Evolutionary conservation across 2,113 vertebrate species (phyloP).

Genomic region (Poeciliopsis retropinna): DNA sequence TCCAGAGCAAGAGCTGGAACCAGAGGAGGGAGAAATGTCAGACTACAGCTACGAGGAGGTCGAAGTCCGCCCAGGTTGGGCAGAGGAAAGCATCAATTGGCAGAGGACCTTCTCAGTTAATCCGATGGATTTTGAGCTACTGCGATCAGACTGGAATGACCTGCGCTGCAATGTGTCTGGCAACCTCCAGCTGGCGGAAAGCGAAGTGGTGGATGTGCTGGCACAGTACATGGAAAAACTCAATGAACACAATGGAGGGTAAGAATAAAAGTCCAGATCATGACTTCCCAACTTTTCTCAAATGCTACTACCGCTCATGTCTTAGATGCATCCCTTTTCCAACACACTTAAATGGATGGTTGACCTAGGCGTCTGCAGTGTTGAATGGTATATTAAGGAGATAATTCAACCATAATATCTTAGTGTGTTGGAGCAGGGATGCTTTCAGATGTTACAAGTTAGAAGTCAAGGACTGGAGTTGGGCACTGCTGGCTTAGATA

Average conservation of each 20-base stretch:
- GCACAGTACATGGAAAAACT: conserved; percentile 98
- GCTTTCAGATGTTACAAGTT: too few relatives aligned
- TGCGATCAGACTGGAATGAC: conserved; percentile 98
- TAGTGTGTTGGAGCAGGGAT: neutral
- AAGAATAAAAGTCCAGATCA: conserved; percentile 17
- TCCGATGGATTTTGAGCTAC: conserved; percentile 92
- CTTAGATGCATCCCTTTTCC: neutral
- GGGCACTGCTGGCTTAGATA: neutral
- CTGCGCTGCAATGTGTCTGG: conserved; percentile 97
- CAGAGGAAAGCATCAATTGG: conserved; percentile 96
- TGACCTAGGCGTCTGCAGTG: neutral
- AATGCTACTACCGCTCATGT: neutral
- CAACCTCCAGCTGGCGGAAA: conserved; percentile 94
- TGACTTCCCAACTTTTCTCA: neutral
- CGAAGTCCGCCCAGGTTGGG: conserved; percentile 86
- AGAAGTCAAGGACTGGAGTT: too few relatives aligned
- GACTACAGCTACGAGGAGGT: conserved; percentile 91
- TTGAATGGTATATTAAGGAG: neutral
- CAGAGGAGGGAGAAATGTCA: conserved; percentile 84
- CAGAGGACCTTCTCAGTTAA: conserved; percentile 96
- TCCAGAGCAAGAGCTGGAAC: conserved; percentile 69
- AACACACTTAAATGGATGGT: neutral
- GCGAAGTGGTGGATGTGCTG: conserved; percentile 93
- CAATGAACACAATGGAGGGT: conserved; percentile 91
- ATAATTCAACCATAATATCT: neutral